Percentiles rank a stretch among this genome's conserved stretches.
These are phyloP conservation scores for Paraescarpia echinospica DNA, from an alignment of 1,140 invertebrate species.

Conservation along the genomic window DNA sequence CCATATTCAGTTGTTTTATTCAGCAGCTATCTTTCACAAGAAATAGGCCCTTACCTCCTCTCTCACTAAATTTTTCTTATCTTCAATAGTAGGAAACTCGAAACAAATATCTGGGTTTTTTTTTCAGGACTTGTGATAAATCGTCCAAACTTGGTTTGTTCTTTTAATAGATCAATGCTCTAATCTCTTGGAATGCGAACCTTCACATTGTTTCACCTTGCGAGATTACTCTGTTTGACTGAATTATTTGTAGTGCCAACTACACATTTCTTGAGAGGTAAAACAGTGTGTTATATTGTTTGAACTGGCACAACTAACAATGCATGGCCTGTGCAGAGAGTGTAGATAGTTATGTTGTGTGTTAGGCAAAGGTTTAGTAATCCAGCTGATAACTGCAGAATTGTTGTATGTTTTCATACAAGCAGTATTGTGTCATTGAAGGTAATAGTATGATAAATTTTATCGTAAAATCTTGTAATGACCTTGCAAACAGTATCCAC, in stretches of 20 bases:
- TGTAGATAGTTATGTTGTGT: not conserved
- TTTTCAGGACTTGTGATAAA: not conserved
- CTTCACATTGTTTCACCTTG: not conserved
- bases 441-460: too few species aligned
- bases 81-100: not conserved
- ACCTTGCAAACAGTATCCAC: too few species aligned
- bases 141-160: not conserved
- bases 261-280: not conserved
- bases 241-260: not conserved
- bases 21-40: not conserved
- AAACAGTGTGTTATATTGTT: not conserved
- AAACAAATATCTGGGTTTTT: not conserved
- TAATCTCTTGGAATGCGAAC: not conserved
- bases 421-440: not conserved
- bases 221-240: not conserved
- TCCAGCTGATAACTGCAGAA: not conserved
- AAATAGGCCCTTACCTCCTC: not conserved
- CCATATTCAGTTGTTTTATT: not conserved
- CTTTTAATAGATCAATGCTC: too few species aligned
- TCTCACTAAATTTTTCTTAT: not conserved
- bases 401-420: not conserved
- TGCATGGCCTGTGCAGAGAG: not conserved
- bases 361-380: not conserved
- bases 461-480: too few species aligned
- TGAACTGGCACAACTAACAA: not conserved